Evolutionary conservation across 1,140 invertebrate species (phyloP), one percentile per base, ranked within the genome.

Genomic region (Trichonephila inaurata): DNA sequence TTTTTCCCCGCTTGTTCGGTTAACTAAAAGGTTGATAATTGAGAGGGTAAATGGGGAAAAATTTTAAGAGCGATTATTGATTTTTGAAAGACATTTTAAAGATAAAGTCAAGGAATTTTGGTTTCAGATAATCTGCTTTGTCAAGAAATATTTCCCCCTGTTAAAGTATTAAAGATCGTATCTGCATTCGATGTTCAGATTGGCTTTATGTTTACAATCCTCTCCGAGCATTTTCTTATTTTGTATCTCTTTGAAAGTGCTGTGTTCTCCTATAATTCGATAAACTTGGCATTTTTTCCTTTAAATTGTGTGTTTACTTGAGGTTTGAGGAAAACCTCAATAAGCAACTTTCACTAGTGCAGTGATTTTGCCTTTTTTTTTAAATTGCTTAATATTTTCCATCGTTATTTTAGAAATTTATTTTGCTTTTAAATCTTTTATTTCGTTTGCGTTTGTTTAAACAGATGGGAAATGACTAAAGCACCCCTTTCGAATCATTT

Each of bases 21-120:
- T 81, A 60, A 69, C 51, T 81, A 90, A 90, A 90, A 90, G 72
- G 12, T 28, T 14, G 51, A 81, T 90, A 90, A 90, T 90, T 90
- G 89, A 90, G 89, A 61, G 89, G 62, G 18, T 77, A 81, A 58
- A 90, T 64, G 8, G 61, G 61, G 69, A 40, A 16, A 64, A 69
- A 51, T 44, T 69, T 83, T 69, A 66, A 89, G 62, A 72, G 62
- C 24, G 33, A 21, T 28, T 89, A 89, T 89, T 72, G 87, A 89
- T 89, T 89, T 64, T 40, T 21, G 58, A 87, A 87, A 33, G 61
- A 87, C 58, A 64, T 87, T 87, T 87, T 58, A 40, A 61, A 40
- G 85, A 51, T 61, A 40, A 51, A 33, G 85, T 87, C 85, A 64
- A 64, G 61, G 61, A 87, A 60, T 64, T 28, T 87, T 58, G n/a